These are phyloP conservation scores for Galerucella calmariensis DNA, from an alignment of 2,888 invertebrate genomes.

Conservation along the genomic window DNA sequence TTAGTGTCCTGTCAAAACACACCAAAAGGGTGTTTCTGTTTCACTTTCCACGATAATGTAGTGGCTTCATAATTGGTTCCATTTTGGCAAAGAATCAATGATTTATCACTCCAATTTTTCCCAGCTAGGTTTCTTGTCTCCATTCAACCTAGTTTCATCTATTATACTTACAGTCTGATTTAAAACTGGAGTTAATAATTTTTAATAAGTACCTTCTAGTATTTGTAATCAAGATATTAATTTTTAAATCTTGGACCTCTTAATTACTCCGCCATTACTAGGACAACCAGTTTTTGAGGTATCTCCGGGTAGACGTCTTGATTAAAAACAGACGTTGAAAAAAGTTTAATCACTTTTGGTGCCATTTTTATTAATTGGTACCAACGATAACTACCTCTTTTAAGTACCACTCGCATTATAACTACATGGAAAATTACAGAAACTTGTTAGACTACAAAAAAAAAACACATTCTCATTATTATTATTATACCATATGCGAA, in stretches of 20 bases:
- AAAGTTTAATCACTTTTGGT: background rate
- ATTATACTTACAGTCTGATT: too few species aligned
- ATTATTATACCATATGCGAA: background rate
- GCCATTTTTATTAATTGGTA: background rate
- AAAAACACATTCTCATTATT: background rate
- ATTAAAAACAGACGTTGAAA: background rate
- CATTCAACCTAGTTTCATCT: too few species aligned
- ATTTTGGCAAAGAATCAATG: too few species aligned
- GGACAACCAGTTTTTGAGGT: background rate
- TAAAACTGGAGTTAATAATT: too few species aligned
- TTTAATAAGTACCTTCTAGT: background rate
- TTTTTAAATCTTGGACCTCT: background rate
- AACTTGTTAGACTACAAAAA: background rate
- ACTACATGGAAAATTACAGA: background rate
- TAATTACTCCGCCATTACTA: background rate
- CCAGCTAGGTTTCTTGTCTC: too few species aligned
- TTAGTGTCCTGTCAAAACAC: too few species aligned
- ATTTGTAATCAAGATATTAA: background rate
- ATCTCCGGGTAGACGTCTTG: background rate
- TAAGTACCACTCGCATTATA: background rate
- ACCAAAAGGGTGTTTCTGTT: too few species aligned
- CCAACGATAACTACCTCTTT: background rate
- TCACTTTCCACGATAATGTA: too few species aligned
- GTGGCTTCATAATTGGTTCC: too few species aligned
- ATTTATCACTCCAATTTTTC: too few species aligned